Base-by-base conservation (phyloP, 1,140 invertebrate species). In the Drosophila trapezifrons region DNA sequence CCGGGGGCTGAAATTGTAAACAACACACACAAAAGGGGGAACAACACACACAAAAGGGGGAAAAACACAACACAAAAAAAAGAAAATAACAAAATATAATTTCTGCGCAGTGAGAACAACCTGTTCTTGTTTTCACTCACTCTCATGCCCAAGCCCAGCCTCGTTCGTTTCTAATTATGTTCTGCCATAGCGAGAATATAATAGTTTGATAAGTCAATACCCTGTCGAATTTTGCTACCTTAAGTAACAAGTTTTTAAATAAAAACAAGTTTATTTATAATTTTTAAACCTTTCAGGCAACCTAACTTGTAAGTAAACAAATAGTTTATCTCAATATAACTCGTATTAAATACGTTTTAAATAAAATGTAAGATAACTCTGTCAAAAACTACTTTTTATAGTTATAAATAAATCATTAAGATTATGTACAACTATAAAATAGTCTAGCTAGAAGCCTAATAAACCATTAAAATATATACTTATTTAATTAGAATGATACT, bases 11-110 rank as follows among this genome's bases (percentile, higher is more conserved):
- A 43, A 70, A 71, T 49, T 49, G 51, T 69, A 51, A 52, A 43
- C 60, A 66, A 66, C 45, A 40, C 12, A 32, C 8, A 32, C 29
- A 42, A 22, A 37, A 9, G 17, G 49, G 27, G 7, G 20, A 38
- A 25, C 60, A 66, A 66, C 45, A 40, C 12, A 32, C 8, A 32
- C 29, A 42, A 22, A 37, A 9, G 17, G 49, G 27, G 7, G 20
- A 38, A 25, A n/a, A n/a, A n/a, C n/a, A n/a, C n/a, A n/a, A n/a
- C n/a, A n/a, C n/a, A n/a, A 59, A 70, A 46, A 10, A 45, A 52
- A 55, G 10, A 65, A 56, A 75, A 75, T 42, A 76, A 65, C 59
- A 57, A n/a, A n/a, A 76, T 37, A 59, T 76, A 47, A 76, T 67
- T 76, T 57, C 37, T 66, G 47, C 72, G 54, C 55, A 76, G 63